Evolutionary conservation across 2,888 invertebrate genomes (phyloP), one percentile per base, ranked within the genome.

Genomic region (Drosophila parthenogenetica): DNA sequence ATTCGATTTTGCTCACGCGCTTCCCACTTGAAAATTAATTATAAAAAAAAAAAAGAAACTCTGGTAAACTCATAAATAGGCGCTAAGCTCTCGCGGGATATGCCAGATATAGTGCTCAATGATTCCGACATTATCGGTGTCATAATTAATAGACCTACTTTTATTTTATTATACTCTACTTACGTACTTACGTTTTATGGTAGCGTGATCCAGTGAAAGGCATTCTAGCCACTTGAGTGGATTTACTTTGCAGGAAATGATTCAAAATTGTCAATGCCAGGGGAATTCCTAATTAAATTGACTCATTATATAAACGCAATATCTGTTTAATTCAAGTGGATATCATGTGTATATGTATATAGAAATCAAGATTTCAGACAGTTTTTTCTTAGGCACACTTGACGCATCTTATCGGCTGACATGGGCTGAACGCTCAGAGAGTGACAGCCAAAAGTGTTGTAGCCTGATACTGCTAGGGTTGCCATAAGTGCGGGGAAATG

Each of bases 1-100:
- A 77, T 67, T 73, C 46, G 19, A 42, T 42, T 37, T n/a, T 48
- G 49, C 63, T 78, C 76, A 77, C 78, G 76, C 76, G 76, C 54
- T 78, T 42, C 43, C 39, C 78, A 66, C 70, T 70, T 43, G n/a
- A 64, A 10, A 16, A 11, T 11, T 3, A 37, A 11, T 46, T n/a
- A n/a, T n/a, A n/a, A 5, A 16, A 25, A n/a, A 22, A 22, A 22
- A 22, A 22, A 22, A 3, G 22, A n/a, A 14, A 16, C 16, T 8
- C 29, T 22, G 37, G 35, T n/a, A 19, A 17, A 7, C 7, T 25
- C 69, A 46, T 76, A 76, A 73, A 76, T 69, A 39, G 51, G 2
- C 39, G 35, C 19, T 60, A 58, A 63, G 55, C 68, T 40, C 39
- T 42, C 22, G 35, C 13, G 57, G 67, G 54, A 76, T 55, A 66